Base-by-base conservation (phyloP, 1,140 invertebrate genomes). In the Cylas formicarius region DNA sequence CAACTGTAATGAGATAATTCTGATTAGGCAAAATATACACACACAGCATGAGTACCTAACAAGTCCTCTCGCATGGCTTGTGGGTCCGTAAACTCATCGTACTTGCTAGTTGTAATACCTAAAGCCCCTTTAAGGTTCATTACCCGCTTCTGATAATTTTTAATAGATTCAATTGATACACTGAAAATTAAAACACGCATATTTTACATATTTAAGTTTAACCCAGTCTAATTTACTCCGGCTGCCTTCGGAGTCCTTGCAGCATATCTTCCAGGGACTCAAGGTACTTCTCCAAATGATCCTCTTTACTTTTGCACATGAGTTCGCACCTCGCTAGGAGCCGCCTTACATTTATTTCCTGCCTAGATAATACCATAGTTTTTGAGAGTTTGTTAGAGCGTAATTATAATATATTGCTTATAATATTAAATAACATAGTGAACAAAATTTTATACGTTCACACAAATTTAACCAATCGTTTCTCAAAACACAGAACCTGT, bases 201-300 rank as follows among this genome's bases (percentile, higher is more conserved):
- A 21, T 35, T 4, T 10, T 17, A 16, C 6, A 20, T 18, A 2
- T 14, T 37, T 8, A 14, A 20, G 11, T 37, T 8, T 19, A 37
- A 20, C 10, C 20, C 2, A 3, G 10, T n/a, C 11, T 4, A 19
- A 58, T 69, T 73, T 70, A 82, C 80, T 71, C 72, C 40, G 73
- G 66, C 43, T 69, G 62, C 28, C 69, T 73, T 62, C 78, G 75
- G 26, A 86, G 62, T 55, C 80, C 72, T 23, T 72, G 71, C 29
- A 84, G 65, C 79, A 85, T 82, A 36, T 75, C 74, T 53, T 77
- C 76, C 14, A 86, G 58, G 3, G 79, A 72, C 59, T 77, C 69
- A 14, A 85, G 73, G 55, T 83, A 85, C 68, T 82, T 81, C 58
- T 80, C 77, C 73, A 78, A 82, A 55, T 81, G 72, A 47, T 78